Conservation (phyloP, 1,140 invertebrate genomes). For the Sycophaga agraensis region DNA sequence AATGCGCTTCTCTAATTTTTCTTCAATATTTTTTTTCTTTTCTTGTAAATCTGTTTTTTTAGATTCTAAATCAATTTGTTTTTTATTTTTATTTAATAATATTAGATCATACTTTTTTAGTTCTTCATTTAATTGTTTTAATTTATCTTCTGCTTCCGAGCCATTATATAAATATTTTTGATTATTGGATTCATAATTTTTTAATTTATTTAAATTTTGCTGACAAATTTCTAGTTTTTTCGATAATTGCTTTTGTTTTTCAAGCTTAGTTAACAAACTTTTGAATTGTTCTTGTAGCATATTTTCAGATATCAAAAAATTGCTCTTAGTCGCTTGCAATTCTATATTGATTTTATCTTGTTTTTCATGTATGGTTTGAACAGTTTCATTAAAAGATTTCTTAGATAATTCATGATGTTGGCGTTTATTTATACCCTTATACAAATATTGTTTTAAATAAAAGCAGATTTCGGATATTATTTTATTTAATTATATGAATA, state of each 20-base stretch:
- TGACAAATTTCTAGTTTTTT: neutral
- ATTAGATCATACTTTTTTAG: slow-evolving; percentile 4
- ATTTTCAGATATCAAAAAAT: slow-evolving; percentile 6
- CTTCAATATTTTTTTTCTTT: neutral
- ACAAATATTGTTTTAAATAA: neutral
- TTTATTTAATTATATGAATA: neutral
- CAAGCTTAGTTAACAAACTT: neutral
- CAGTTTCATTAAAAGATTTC: neutral
- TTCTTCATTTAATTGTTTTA: neutral
- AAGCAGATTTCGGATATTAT: too few relatives aligned
- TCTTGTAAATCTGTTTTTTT: slow-evolving; percentile 17
- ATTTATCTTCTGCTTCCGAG: slow-evolving; percentile 1
- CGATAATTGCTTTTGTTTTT: slow-evolving; percentile 4
- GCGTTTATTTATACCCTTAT: neutral
- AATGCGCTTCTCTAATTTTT: slow-evolving; percentile 4
- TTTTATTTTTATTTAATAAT: neutral
- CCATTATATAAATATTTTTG: too few relatives aligned
- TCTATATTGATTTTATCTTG: slow-evolving; percentile 2
- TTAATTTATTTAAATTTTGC: neutral
- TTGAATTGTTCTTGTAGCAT: slow-evolving; percentile 6
- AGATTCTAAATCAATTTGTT: neutral
- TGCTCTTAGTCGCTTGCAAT: neutral
- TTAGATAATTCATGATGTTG: slow-evolving; percentile 3
- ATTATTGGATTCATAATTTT: neutral
- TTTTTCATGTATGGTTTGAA: neutral